phyloP scores from a whole-genome alignment of 2,888 invertebrate genomes.

The Volucella inanis region DNA sequence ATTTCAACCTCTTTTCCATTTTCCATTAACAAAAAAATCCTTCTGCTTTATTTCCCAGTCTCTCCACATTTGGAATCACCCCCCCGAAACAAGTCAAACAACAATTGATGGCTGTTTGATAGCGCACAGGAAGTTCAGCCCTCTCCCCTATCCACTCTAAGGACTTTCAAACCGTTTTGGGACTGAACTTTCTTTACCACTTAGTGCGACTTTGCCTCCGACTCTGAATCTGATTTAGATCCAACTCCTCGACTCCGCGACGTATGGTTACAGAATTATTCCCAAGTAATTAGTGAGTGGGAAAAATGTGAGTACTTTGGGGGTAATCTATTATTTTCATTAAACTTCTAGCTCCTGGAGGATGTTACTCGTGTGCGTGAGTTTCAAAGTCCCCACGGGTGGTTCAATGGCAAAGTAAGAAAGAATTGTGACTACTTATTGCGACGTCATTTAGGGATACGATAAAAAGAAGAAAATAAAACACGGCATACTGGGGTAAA shows the following conservation, averaged over 20 bases:
- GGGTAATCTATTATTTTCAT: slow-evolving; percentile 41
- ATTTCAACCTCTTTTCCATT: too few relatives aligned
- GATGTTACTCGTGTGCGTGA: neutral
- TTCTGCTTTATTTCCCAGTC: too few relatives aligned
- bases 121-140: slow-evolving; percentile 13
- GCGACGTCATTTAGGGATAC: neutral
- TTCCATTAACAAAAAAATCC: too few relatives aligned
- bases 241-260: neutral
- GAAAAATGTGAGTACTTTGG: neutral
- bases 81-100: slow-evolving; percentile 26
- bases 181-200: neutral
- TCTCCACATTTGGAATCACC: too few relatives aligned
- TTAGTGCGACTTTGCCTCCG: neutral
- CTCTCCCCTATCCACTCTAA: neutral
- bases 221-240: neutral
- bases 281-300: slow-evolving; percentile 31
- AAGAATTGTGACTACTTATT: slow-evolving; percentile 19
- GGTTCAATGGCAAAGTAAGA: too few relatives aligned
- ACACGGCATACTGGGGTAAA: neutral
- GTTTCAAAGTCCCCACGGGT: neutral
- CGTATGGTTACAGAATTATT: slow-evolving; percentile 20
- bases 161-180: neutral
- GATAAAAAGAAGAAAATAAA: neutral
- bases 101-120: slow-evolving; percentile 47
- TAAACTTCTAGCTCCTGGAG: slow-evolving; percentile 35